Percentiles rank a stretch among this genome's conserved stretches.
Conservation (phyloP, 2,113 vertebrate species). For the Benitochromis conjunctus region DNA sequence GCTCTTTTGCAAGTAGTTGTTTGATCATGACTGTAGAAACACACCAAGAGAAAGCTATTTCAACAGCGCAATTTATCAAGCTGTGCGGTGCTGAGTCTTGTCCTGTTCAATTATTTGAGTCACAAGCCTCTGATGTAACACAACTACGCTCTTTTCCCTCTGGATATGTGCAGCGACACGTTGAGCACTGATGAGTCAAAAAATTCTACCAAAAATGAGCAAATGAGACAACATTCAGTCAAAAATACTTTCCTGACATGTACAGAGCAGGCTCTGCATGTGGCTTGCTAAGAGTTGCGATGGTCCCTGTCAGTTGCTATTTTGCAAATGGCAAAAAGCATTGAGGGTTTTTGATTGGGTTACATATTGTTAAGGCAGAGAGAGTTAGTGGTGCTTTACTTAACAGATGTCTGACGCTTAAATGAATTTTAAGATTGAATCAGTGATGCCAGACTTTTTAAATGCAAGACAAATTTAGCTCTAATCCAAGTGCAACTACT, state of each 20-base stretch:
- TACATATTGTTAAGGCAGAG: not conserved
- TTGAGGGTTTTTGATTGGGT: not conserved
- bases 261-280: not conserved
- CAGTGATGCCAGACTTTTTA: not conserved
- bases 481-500: not conserved
- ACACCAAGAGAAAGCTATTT: not conserved
- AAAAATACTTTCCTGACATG: not conserved
- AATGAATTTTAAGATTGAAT: not conserved
- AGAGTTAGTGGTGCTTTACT: not conserved
- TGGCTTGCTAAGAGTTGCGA: not conserved
- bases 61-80: not conserved
- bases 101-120: not conserved
- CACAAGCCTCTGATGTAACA: constrained; percentile 18
- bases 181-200: not conserved
- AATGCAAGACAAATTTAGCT: not conserved
- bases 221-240: not conserved
- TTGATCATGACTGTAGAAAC: not conserved
- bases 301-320: not conserved
- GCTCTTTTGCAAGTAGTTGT: not conserved
- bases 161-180: not conserved
- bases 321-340: not conserved
- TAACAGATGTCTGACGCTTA: not conserved
- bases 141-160: not conserved
- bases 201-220: not conserved
- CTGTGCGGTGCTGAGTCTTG: not conserved